A percentile compares a stretch with the other conserved stretches of the same genome.
Evolutionary conservation across 1,140 invertebrate genomes (phyloP).

Genomic region (Coelopa frigida): DNA sequence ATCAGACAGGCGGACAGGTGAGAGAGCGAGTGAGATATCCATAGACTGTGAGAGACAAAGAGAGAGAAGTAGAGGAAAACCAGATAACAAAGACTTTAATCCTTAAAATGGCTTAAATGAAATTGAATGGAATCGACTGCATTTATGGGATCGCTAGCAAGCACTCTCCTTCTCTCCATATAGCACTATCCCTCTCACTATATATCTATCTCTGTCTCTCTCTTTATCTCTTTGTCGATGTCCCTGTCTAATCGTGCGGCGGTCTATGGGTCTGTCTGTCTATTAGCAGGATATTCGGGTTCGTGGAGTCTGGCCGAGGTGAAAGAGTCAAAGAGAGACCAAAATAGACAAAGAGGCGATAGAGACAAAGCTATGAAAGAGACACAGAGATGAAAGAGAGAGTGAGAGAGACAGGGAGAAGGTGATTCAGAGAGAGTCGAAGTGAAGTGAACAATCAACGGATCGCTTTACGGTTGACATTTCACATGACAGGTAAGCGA

Average conservation of each 20-base stretch:
- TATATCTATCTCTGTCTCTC: neutral
- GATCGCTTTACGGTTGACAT: slow-evolving; percentile 44
- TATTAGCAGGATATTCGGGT: neutral
- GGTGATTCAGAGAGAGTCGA: slow-evolving; percentile 23
- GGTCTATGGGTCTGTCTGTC: neutral
- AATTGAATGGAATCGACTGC: too few relatives aligned
- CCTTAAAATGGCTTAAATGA: too few relatives aligned
- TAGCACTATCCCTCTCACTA: neutral
- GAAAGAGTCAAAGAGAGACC: neutral
- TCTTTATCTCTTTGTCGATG: too few relatives aligned
- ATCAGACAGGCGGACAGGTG: too few relatives aligned
- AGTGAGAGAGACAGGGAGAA: neutral
- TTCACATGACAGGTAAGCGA: slow-evolving; percentile 44
- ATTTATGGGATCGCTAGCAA: slow-evolving; percentile 43
- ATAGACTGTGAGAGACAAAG: too few relatives aligned
- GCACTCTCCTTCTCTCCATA: neutral
- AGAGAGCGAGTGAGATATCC: too few relatives aligned
- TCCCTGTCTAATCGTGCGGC: too few relatives aligned
- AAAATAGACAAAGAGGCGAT: neutral
- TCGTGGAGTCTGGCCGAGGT: neutral
- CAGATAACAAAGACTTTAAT: too few relatives aligned
- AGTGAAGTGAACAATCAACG: slow-evolving; percentile 44
- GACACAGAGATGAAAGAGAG: neutral
- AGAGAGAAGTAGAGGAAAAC: too few relatives aligned
- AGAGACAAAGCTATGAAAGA: neutral